Conservation (phyloP, 2,113 vertebrate genomes). For the Actenoides lindsayi region DNA sequence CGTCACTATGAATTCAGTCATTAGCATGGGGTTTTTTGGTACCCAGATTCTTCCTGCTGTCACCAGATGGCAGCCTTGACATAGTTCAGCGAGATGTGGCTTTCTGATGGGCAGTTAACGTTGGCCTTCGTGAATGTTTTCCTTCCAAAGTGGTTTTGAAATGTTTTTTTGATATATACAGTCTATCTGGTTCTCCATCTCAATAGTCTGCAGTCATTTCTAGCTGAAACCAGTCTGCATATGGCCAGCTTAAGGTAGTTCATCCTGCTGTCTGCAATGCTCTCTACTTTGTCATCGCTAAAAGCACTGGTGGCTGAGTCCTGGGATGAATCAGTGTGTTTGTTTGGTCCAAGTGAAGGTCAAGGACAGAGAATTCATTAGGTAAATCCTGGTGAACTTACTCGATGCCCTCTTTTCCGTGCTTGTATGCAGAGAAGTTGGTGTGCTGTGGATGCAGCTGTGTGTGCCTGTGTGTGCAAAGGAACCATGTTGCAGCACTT, state of each 20-base stretch:
- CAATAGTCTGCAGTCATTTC: neutral
- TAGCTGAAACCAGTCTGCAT: neutral
- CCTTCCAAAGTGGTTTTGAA: neutral
- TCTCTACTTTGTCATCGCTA: neutral
- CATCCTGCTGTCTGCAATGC: neutral
- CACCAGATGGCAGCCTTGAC: slow-evolving; percentile 60
- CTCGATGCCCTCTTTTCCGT: neutral
- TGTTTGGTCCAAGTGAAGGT: neutral
- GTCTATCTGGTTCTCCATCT: neutral
- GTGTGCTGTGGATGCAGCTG: neutral
- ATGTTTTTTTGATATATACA: neutral
- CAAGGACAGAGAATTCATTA: neutral
- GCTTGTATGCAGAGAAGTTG: accelerated
- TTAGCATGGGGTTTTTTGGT: neutral
- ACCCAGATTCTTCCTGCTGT: neutral
- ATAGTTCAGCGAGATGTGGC: neutral
- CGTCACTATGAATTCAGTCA: too few species aligned
- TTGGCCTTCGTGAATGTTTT: neutral
- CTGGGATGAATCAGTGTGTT: neutral
- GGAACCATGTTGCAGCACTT: neutral
- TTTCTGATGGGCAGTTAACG: accelerated
- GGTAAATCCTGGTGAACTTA: neutral
- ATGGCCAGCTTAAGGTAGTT: neutral
- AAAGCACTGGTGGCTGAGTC: neutral
- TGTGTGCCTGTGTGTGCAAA: neutral